Base-by-base conservation (phyloP, 1,140 invertebrate genomes). In the Mamestra configurata region DNA sequence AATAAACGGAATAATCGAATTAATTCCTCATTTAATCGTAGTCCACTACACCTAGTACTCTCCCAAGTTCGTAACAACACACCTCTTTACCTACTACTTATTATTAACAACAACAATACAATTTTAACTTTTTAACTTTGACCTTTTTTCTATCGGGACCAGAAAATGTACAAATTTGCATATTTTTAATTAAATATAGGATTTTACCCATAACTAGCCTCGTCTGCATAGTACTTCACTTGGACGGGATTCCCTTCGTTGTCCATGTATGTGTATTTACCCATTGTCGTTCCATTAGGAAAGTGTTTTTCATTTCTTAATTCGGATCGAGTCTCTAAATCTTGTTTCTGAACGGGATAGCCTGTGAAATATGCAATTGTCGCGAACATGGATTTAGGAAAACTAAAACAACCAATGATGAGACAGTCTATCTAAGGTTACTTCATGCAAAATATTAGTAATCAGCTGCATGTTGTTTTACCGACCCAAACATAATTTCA, bases 231-330 rank as follows among this genome's bases (percentile, higher is more conserved):
- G 85, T 97, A 98, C 59, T 94, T 94, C 18, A 96, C 96, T 13
- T 97, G 94, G 46, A 96, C 95, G 1, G 96, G 93, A 51, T 95
- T 96, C 8, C 97, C 96, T 85, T 97, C 96, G 6, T 96, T 96
- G 37, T 96, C 96, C 15, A 96, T 94, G 81, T 96, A 96, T 0
- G 96, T 96, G 86, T 97, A 98, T 84, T 95, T 97, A 2, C 97
- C 97, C 27, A 95, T 90, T 4, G 97, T 94, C 13, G 96, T 97
- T 46, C 97, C 97, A 88, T 97, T 97, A 1, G 95, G 86, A 68
- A 95, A 95, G 51, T 95, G 94, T 81, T 96, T 95, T 86, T 97
- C 97, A 77, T 96, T 94, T 27, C 86, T 86, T 22, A 70, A 37
- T 13, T 86, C 61, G 40, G 81, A 22, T 49, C 80, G 82, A 49